phyloP scores from a whole-genome alignment of 1,140 invertebrate species.

The Cyclina sinensis region DNA sequence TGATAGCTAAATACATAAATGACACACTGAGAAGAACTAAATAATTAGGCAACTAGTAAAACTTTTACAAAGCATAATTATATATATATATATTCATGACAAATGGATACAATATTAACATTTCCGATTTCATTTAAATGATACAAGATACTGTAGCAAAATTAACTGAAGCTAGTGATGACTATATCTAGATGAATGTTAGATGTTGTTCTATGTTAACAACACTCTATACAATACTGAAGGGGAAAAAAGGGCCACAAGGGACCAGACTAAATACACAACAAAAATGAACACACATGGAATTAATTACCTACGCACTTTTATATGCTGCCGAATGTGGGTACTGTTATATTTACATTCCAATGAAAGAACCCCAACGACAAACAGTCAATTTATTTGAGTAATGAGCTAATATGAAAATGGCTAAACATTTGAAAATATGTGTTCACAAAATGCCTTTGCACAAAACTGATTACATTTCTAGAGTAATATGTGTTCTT shows the following conservation, averaged over 20 bases:
- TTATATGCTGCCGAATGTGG: slow-evolving; percentile 38
- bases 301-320: slow-evolving; percentile 36
- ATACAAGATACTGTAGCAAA: not conserved
- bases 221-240: slow-evolving; percentile 62
- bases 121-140: not conserved
- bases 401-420: not conserved
- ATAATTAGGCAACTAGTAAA: slow-evolving; percentile 21
- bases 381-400: not conserved
- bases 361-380: not conserved
- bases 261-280: slow-evolving; percentile 37
- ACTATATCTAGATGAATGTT: not conserved
- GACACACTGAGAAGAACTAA: not conserved
- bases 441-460: too few relatives aligned
- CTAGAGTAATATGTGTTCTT: too few relatives aligned
- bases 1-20: not conserved
- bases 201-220: slow-evolving; percentile 9
- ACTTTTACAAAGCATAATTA: too few relatives aligned
- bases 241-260: slow-evolving; percentile 25
- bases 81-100: slow-evolving; percentile 6
- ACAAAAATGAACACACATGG: slow-evolving; percentile 62
- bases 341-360: not conserved
- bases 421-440: not conserved
- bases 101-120: slow-evolving; percentile 19
- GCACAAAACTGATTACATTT: too few relatives aligned
- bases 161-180: not conserved